phyloP scores from a whole-genome alignment of 1,140 invertebrate genomes.

The Bradysia coprophila region DNA sequence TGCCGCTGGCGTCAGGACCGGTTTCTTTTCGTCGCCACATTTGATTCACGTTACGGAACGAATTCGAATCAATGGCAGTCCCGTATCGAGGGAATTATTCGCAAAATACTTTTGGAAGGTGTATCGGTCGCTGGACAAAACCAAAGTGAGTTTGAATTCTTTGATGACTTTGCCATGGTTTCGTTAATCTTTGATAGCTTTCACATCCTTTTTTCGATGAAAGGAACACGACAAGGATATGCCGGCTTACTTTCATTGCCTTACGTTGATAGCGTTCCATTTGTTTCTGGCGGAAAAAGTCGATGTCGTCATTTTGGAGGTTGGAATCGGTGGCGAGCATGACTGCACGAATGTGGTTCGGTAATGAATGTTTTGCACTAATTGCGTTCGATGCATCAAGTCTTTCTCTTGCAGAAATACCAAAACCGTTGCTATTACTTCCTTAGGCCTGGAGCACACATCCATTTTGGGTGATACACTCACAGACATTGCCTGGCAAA shows the following conservation, averaged over 20 bases:
- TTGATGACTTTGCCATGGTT: not conserved
- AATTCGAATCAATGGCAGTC: slow-evolving; percentile 70
- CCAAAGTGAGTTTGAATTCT: slow-evolving; percentile 19
- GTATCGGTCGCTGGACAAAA: slow-evolving; percentile 38
- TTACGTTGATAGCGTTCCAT: slow-evolving; percentile 82
- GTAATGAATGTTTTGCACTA: slow-evolving; percentile 21
- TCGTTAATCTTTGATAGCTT: not conserved
- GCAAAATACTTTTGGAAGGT: slow-evolving; percentile 66
- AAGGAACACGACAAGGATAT: slow-evolving; percentile 48
- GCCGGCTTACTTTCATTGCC: slow-evolving; percentile 88
- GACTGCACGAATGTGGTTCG: slow-evolving; percentile 88
- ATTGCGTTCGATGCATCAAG: slow-evolving; percentile 1
- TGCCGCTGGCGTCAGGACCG: slow-evolving; percentile 70
- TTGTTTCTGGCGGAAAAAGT: slow-evolving; percentile 74
- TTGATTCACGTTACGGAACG: slow-evolving; percentile 81
- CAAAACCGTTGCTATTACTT: slow-evolving; percentile 74
- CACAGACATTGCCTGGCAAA: slow-evolving; percentile 81
- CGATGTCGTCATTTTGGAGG: slow-evolving; percentile 89
- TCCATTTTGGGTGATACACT: slow-evolving; percentile 67
- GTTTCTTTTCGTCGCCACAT: slow-evolving; percentile 94
- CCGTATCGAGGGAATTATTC: slow-evolving; percentile 58
- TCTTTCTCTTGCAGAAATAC: slow-evolving; percentile 33
- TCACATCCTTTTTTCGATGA: not conserved
- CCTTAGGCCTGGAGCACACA: slow-evolving; percentile 83
- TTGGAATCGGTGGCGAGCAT: slow-evolving; percentile 89